phyloP scores from a whole-genome alignment of 2,797 vertebrate genomes.

The Onychomys leucogaster region DNA sequence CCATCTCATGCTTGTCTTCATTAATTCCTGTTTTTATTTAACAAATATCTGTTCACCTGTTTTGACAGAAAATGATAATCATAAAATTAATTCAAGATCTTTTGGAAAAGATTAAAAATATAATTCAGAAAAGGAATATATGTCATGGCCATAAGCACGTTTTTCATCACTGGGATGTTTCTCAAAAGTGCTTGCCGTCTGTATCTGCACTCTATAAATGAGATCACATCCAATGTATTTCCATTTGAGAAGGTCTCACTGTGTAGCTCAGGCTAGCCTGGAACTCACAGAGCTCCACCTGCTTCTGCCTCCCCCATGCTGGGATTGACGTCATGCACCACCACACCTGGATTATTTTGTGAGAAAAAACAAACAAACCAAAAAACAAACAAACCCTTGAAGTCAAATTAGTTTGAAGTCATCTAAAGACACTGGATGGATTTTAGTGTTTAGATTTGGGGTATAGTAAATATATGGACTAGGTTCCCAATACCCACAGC shows the following conservation, averaged over 20 bases:
- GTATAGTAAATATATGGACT: neutral
- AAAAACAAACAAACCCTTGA: neutral
- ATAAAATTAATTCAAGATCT: conserved; percentile 44
- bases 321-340: neutral
- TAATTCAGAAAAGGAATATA: conserved; percentile 30
- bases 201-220: neutral
- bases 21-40: conserved; percentile 40
- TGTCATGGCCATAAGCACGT: neutral
- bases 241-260: neutral
- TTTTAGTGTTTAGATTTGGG: neutral
- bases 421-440: neutral
- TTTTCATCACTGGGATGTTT: neutral
- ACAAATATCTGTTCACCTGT: neutral
- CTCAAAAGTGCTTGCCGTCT: neutral
- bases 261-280: neutral
- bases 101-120: neutral
- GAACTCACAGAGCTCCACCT: neutral
- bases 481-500: neutral
- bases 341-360: no score
- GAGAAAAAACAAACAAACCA: neutral
- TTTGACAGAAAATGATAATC: neutral
- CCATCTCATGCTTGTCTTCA: neutral
- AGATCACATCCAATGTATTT: neutral
- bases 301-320: neutral
- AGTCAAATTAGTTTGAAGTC: conserved; percentile 12